Conservation (phyloP, 2,888 invertebrate genomes). For the Diadegma fenestrale region DNA sequence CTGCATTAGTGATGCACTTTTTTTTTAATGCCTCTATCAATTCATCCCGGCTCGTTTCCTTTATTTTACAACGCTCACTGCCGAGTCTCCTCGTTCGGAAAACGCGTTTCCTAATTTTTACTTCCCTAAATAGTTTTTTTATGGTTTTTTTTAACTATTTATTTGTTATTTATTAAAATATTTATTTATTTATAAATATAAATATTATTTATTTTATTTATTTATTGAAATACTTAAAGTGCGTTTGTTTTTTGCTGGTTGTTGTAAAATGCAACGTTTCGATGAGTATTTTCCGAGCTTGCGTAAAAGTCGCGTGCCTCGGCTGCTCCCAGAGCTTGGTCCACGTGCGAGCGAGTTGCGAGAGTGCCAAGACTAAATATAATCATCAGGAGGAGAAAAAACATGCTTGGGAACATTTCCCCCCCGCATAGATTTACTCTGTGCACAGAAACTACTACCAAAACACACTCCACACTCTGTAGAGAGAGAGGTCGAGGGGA, state of each 20-base stretch:
- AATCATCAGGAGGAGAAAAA: constrained; percentile 65
- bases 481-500: constrained; percentile 8
- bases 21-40: neutral
- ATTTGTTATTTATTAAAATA: neutral
- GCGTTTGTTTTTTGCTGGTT: neutral
- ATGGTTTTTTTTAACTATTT: no score
- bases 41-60: neutral
- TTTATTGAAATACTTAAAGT: no score
- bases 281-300: constrained; percentile 48
- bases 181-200: neutral
- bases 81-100: neutral
- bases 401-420: constrained; percentile 53
- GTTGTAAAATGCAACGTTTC: neutral
- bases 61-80: neutral
- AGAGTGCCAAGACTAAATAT: constrained; percentile 65
- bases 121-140: no score
- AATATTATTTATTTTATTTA: no score
- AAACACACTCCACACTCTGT: neutral
- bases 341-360: constrained; percentile 58
- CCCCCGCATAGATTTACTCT: constrained; percentile 66
- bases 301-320: constrained; percentile 38
- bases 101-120: neutral
- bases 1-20: neutral
- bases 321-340: constrained; percentile 15
- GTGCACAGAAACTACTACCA: constrained; percentile 43